Evolutionary conservation across 2,113 vertebrate genomes (phyloP), one percentile per base, ranked within the genome.

Genomic region (Ondatra zibethicus): DNA sequence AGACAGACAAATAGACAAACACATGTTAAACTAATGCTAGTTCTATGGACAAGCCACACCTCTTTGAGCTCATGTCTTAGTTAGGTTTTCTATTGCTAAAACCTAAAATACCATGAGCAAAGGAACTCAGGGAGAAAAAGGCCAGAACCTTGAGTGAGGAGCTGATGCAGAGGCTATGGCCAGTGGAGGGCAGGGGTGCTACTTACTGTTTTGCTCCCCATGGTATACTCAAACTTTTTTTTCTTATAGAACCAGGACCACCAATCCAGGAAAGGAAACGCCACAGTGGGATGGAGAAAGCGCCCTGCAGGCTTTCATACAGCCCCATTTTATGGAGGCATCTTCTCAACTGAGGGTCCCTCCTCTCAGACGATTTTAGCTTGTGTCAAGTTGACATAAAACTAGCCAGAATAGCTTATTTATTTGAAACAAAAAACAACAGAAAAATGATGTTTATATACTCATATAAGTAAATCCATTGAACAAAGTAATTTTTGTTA

Each of bases 381-480:
- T 82, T 84, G 55, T 63, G 55, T 63, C 81, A 63, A 42, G 58
- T 63, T 63, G 55, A 84, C n/a, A 82, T 82, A 61, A 61, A 84
- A 42, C n/a, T 84, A 42, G 13, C 58, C n/a, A 42, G 25, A 61
- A 84, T 29, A 63, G 58, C 9, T 84, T 58, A 89, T 13, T 92
- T 75, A n/a, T 33, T 76, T 88, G 11, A 42, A 81, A 94, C 86
- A 65, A 27, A 77, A 93, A 66, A 6, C 47, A 47, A 50, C 50
- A 10, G 50, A 3, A 58, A 55, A n/a, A 31, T 3, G 66, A 39
- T 89, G 33, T 31, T 87, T 89, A 66, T 23, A 63, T 70, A 77
- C 52, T 23, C 66, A 85, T 6, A 92, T 72, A 94, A 86, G 47
- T 89, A 91, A n/a, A 94, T 76, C 52, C 61, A 76, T 58, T 58